Base-by-base conservation (phyloP, 1,140 invertebrate species). In the Belonocnema kinseyi region DNA sequence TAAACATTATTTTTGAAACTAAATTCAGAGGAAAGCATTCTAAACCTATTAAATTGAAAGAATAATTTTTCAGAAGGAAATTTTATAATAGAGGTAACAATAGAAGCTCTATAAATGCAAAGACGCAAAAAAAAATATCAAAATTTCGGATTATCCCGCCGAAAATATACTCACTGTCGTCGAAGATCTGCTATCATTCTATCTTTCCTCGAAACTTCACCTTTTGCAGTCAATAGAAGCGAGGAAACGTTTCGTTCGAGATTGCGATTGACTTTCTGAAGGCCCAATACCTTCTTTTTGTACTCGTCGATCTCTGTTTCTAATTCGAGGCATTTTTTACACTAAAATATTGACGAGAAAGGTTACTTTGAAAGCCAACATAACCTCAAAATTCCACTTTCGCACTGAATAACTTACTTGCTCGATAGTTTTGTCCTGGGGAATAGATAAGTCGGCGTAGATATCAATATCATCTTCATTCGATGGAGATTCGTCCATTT, bases 181-280 rank as follows among this genome's bases (percentile, higher is more conserved):
- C 89, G 88, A 7, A 93, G 80, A 58, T 92, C 88, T 11, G 76
- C 66, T 70, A 93, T 91, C 52, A 82, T 88, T 61, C 80, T 83
- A 77, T 93, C 90, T 78, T 93, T 93, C 16, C 92, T 82, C 26
- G 77, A 46, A 75, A 93, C 88, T 87, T 93, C 92, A 7, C 86
- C 83, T 78, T 87, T 90, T 0, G 92, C 92, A 21, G 92, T 93
- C 82, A 90, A 89, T 19, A 90, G 83, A 19, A 93, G 78, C 12
- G 91, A 91, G 6, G 90, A 91, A 17, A 92, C 80, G 82, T 92
- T 92, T 1, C 40, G 78, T 70, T 88, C 80, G 26, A 92, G 83
- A 14, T 76, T 84, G 61, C 82, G 70, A 14, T 90, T 89, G 1
- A 78, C 26, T 52, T 82, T 83, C 50, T 86, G 73, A 16, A 88